Base-by-base conservation (phyloP, 2,113 vertebrate genomes). In the Triplophysa tibetana region DNA sequence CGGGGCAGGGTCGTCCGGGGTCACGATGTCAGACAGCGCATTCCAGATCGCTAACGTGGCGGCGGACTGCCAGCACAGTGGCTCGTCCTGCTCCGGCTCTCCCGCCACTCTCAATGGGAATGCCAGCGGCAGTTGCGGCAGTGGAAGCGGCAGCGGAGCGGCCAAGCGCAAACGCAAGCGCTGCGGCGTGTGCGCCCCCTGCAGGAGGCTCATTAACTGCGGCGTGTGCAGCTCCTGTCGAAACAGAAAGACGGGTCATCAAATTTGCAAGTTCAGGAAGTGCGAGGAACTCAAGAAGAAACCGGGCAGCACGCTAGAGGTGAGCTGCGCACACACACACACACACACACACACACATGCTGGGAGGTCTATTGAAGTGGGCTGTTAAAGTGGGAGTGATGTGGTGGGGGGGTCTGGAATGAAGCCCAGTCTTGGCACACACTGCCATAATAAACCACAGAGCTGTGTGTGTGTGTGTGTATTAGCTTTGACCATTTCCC, bases 231-330 rank as follows among this genome's bases (percentile, higher is more conserved):
- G 96, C 83, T 97, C 96, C 70, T 98, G 96, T 91, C 93, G 96
- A 87, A 98, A 98, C 93, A 92, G 96, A 90, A 97, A 98, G 93
- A 98, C 96, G 43, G 96, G 96, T 89, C 96, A 98, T 89, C 96
- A 98, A 94, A 98, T 98, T 95, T 98, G 96, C 94, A 98, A 98
- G 90, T 96, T 98, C 93, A 97, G 96, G 91, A 98, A 98, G 92
- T 98, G 96, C 65, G 96, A 98, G 75, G 96, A 98, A 93, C 94
- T 98, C 88, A 98, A 98, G 94, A 98, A 98, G 93, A 98, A 98
- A 82, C 96, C 96, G 11, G 96, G 95, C 85, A 93, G 94, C 87
- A 93, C 90, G 60, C 93, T 96, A 88, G 96, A 98, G 96, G 96
- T 98, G 77, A 38, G 77, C 54, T 2, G 19, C 29, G 60, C 66